A percentile compares a stretch with the other conserved stretches of the same genome.
Evolutionary conservation across 2,113 vertebrate genomes (phyloP).

Genomic region (Dasyprocta punctata): DNA sequence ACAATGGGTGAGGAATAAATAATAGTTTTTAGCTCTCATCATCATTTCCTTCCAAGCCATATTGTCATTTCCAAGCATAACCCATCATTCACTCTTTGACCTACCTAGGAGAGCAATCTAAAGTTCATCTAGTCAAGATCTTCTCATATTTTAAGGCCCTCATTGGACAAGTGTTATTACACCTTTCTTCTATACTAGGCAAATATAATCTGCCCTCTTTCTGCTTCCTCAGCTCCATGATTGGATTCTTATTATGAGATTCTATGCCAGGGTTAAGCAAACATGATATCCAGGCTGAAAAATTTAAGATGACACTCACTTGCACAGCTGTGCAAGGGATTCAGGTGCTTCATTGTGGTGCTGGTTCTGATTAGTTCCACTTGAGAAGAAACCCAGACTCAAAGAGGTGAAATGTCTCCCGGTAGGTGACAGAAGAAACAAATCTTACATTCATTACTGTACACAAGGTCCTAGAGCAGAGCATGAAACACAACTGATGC

Average conservation of each 20-base stretch:
- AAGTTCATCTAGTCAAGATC: not conserved
- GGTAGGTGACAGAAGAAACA: not conserved
- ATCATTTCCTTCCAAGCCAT: constrained; percentile 27
- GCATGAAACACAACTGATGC: not conserved
- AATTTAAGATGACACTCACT: not conserved
- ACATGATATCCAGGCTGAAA: not conserved
- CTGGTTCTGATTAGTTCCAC: not conserved
- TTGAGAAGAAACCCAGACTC: not conserved
- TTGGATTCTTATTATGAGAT: not conserved
- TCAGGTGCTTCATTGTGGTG: not conserved
- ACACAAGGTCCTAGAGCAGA: not conserved
- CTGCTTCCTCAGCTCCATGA: not conserved
- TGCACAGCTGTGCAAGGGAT: too few relatives aligned
- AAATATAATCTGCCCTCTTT: not conserved
- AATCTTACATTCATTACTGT: not conserved
- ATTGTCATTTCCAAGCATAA: not conserved
- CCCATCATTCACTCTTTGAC: not conserved
- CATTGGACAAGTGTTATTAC: not conserved
- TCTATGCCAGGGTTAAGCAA: not conserved
- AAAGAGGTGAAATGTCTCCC: not conserved
- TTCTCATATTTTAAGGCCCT: not conserved
- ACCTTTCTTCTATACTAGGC: not conserved
- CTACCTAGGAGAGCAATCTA: not conserved
- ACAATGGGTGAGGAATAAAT: not conserved
- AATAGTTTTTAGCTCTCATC: not conserved